Evolutionary conservation across 2,888 invertebrate genomes (phyloP), one percentile per base, ranked within the genome.

Genomic region (Helobdella robusta): DNA sequence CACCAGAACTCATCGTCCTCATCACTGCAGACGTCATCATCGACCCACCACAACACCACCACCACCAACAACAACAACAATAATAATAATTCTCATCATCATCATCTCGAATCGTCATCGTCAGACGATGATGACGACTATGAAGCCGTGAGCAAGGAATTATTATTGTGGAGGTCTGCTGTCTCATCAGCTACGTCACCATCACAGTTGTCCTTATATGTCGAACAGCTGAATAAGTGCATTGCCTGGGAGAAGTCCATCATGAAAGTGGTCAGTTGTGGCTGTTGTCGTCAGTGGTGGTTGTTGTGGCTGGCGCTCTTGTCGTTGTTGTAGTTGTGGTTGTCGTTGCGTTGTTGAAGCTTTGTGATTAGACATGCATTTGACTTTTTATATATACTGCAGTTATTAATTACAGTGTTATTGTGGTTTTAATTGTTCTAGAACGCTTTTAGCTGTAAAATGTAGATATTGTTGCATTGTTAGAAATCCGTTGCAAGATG

Each of bases 191-290:
- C 91, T 56, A 86, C 85, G 74, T 91, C 91, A 0, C 87, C 92
- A 0, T 89, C 93, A 0, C 94, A 95, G 77, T 82, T 95, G 30
- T 89, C 90, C 28, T 87, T 92, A 86, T 87, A 89, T 73, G 83
- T 92, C 67, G 88, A 90, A 75, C 88, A 90, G 74, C 82, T 97
- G 71, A 92, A 94, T 78, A 86, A 88, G 1, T 77, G 88, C 77
- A 90, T 97, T 74, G 93, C 94, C 46, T 97, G 97, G 97, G 95
- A 97, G 82, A 93, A 94, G 83, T 93, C 93, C 82, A 90, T 94
- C 77, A 94, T 97, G 94, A 93, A 94, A 85, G 95, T 94, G 83
- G 93, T 94, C 84, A 86, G 90, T 61, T 18, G 1, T 20, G 23
- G 4, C 46, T 20, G 25, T 36, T 40, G 18, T 40, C 4, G 1